Evolutionary conservation across 2,888 invertebrate genomes (phyloP), one percentile per base, ranked within the genome.

Genomic region (Lycia hirtaria): DNA sequence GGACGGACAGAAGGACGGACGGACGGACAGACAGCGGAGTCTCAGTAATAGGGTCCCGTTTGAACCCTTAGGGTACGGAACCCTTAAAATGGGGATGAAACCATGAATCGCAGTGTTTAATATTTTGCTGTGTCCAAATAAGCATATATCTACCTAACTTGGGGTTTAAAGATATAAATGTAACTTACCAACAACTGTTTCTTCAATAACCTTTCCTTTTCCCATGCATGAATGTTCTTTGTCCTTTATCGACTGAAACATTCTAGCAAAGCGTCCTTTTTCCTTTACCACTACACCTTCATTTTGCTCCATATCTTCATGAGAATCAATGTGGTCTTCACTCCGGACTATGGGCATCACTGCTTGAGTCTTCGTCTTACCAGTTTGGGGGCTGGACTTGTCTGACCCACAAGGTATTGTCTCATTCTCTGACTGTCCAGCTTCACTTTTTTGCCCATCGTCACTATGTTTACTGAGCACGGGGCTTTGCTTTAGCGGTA

Each of bases 221-320:
- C 92, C 85, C 86, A 92, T 92, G 63, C 92, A 92, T 15, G 90
- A 92, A 64, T 88, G 77, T 67, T 92, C 91, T 60, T 90, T 91
- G 60, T 89, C 90, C 67, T 84, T 80, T 52, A 92, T 86, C 0
- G 86, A 84, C 60, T 90, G 88, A 60, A 92, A 92, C 47, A 92
- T 79, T 15, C 84, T 80, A 1, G 91, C 84, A 50, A 92, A 87
- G 6, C 90, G 80, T 9, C 92, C 89, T 55, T 89, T 90, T 44
- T 89, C 89, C 32, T 85, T 81, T 6, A 83, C 84, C 0, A 90
- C 87, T 12, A 91, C 88, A 30, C 65, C 65, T 19, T 90, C 87
- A 19, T 71, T 73, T 15, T 54, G 55, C 24, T 49, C 55, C 32
- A 75, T 73, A 1, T 74, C 75, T 14, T 67, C 80, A 4, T 84